Evolutionary conservation across 2,888 invertebrate genomes (phyloP).

Genomic region (Emmelina monodactyla): DNA sequence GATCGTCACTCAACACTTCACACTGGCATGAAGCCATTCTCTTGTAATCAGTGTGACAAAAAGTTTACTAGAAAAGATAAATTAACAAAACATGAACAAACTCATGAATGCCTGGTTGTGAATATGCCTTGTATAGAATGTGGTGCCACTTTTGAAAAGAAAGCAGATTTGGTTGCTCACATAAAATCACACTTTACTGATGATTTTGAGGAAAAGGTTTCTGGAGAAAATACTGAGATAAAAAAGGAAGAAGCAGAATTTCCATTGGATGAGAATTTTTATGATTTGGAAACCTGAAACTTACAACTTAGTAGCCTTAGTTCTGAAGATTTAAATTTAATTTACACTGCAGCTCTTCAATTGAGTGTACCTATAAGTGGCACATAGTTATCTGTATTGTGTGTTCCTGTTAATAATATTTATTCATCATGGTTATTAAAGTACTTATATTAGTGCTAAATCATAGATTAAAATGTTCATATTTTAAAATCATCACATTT

Average conservation of each 20-base stretch:
- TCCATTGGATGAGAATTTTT: slow-evolving; percentile 42
- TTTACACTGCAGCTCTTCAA: neutral
- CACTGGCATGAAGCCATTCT: slow-evolving; percentile 72
- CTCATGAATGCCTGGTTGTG: slow-evolving; percentile 68
- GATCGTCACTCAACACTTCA: slow-evolving; percentile 74
- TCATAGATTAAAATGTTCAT: slow-evolving; percentile 3
- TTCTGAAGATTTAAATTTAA: neutral
- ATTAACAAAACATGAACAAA: slow-evolving; percentile 71
- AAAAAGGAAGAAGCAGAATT: slow-evolving; percentile 48
- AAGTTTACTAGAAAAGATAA: slow-evolving; percentile 75
- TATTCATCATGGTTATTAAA: neutral
- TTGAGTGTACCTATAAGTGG: neutral
- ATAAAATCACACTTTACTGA: slow-evolving; percentile 66
- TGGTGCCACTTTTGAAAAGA: slow-evolving; percentile 65
- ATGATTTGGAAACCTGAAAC: slow-evolving; percentile 48
- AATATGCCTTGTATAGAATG: slow-evolving; percentile 71
- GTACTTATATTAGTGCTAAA: slow-evolving; percentile 1
- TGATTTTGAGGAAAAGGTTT: slow-evolving; percentile 48
- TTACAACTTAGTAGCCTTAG: slow-evolving; percentile 12
- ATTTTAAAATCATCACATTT: no score
- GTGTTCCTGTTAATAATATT: neutral
- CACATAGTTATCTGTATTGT: neutral
- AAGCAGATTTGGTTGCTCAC: slow-evolving; percentile 66
- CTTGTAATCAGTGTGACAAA: slow-evolving; percentile 72
- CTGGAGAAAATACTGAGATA: slow-evolving; percentile 28